A percentile compares a stretch with the other conserved stretches of the same genome.
Conservation (phyloP, 2,888 invertebrate species). For the Dasysyrphus albostriatus region DNA sequence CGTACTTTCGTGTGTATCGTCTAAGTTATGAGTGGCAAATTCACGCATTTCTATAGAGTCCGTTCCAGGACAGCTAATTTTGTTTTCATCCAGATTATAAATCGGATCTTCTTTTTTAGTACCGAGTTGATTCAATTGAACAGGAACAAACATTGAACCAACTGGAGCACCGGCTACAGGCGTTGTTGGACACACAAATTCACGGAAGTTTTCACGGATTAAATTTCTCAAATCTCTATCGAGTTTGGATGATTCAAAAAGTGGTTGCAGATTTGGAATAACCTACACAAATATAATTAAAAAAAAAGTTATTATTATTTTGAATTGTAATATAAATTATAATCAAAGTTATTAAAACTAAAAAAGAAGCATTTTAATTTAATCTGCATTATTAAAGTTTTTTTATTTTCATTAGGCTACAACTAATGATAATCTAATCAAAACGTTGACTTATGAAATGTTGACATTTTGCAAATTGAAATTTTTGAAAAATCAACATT, state of each 20-base stretch:
- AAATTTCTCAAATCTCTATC: constrained; percentile 89
- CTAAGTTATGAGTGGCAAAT: constrained; percentile 22
- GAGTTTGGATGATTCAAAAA: constrained; percentile 86
- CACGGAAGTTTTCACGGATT: constrained; percentile 95
- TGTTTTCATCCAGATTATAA: constrained; percentile 59
- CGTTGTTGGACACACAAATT: constrained; percentile 86
- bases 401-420: no score
- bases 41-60: constrained; percentile 75
- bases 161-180: constrained; percentile 76
- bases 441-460: no score
- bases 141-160: constrained; percentile 78
- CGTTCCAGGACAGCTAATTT: constrained; percentile 30
- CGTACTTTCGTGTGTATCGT: constrained; percentile 77
- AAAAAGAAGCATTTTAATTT: no score
- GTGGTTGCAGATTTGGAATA: constrained; percentile 87
- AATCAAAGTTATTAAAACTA: not conserved
- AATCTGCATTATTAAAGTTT: no score
- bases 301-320: not conserved
- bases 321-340: not conserved
- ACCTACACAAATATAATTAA: constrained; percentile 78
- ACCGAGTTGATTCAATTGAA: constrained; percentile 78
- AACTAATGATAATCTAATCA: no score
- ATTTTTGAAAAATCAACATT: no score
- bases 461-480: no score
- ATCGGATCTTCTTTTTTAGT: constrained; percentile 79